Base-by-base conservation (phyloP, 2,888 invertebrate species). In the Lutraria lutraria region DNA sequence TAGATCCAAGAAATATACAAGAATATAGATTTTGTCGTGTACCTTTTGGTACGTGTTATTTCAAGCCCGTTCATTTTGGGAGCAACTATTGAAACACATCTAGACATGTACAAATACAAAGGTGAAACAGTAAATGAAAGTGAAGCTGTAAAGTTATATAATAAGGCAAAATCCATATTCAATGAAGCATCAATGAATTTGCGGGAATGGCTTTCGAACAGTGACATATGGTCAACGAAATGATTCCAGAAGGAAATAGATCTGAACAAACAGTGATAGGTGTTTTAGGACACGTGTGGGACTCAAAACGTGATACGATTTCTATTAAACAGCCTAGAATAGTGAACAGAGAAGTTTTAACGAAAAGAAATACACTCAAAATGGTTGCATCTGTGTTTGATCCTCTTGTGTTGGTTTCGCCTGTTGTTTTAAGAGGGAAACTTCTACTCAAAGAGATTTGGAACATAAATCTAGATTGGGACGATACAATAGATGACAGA, bases 271-370 rank as follows among this genome's bases (percentile, higher is more conserved):
- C 83, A 31, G 19, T 16, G 2, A 54, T 54, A 21, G 76, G 52
- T 19, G 86, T 89, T 1, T 60, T 90, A n/a, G 90, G 90, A 21
- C 84, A 87, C n/a, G 76, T 29, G 12, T 90, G 88, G 90, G 21
- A 90, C 25, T 19, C 21, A 16, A 81, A 12, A 53, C 19, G 4
- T 10, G 88, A 88, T 68, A 82, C 79, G 54, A 15, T 88, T 4
- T 29, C 63, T 13, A 52, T 88, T 0, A 81, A 43, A 72, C 0
- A 86, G 25, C 12, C 53, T 16, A 21, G 34, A 15, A 19, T 25
- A 3, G 0, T 21, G 43, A 0, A n/a, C 0, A 15, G 15, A 16
- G 25, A 63, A n/a, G 16, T 25, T 25, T n/a, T 80, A 13, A 88
- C 85, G 16, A 86, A 88, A n/a, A 54, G 88, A 43, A n/a, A 4